Percentiles rank a stretch among this genome's conserved stretches.
phyloP scores from a whole-genome alignment of 2,797 vertebrate species.

The Dryobates pubescens region DNA sequence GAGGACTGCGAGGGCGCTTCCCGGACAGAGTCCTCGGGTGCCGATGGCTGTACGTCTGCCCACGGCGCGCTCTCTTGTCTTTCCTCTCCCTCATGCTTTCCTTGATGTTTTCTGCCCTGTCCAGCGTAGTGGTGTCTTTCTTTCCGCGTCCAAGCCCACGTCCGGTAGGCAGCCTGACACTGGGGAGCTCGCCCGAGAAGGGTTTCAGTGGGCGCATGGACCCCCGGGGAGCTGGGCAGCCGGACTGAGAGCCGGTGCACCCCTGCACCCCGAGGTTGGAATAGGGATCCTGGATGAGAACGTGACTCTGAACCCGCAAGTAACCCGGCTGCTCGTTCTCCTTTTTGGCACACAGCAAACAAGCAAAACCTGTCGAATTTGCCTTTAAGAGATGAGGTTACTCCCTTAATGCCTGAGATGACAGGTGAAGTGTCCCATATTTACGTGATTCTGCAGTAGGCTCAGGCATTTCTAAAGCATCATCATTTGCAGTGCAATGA shows the following conservation, averaged over 20 bases:
- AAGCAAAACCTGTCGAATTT: too few species aligned
- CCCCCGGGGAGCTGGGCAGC: background rate
- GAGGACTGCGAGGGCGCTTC: background rate
- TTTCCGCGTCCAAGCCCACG: background rate
- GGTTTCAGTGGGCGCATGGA: background rate
- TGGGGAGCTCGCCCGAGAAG: background rate
- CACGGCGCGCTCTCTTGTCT: too few species aligned
- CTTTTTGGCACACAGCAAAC: background rate
- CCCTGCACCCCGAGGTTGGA: accelerated
- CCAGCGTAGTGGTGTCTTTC: background rate
- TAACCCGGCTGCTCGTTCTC: background rate
- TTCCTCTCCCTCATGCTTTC: background rate
- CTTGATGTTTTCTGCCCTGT: background rate
- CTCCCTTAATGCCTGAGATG: accelerated
- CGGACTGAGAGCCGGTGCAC: accelerated
- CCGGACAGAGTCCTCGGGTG: background rate
- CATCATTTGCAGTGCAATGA: background rate
- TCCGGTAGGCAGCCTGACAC: background rate
- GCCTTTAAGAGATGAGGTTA: accelerated
- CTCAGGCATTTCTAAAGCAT: background rate
- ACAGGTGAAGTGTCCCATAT: too few species aligned
- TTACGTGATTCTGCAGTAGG: accelerated
- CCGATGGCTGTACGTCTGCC: too few species aligned
- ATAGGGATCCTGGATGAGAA: accelerated
- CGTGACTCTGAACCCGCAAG: accelerated